Evolutionary conservation across 37 sponge, comb jelly and placozoan genomes (phyloP), one percentile per base, ranked within the genome.

Genomic region (Tethya wilhelma): DNA sequence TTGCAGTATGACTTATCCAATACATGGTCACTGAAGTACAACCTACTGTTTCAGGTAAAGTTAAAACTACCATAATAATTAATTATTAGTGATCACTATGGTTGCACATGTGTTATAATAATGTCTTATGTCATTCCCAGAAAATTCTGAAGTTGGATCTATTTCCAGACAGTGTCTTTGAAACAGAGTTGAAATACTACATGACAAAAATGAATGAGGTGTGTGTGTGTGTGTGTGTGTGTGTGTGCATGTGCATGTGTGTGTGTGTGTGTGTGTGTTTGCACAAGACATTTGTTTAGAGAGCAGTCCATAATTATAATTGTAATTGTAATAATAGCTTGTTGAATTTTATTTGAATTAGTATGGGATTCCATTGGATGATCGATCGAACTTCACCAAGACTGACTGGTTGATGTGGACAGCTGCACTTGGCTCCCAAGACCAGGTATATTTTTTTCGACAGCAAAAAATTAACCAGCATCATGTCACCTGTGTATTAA

Each of bases 381-480:
- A 77, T 44, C 77, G 87, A 25, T 37, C 67, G 20, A 60, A 67
- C 26, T 91, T 74, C 55, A 91, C 91, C 77, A 91, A 91, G 64
- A 43, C 83, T 64, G 91, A 91, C 62, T 91, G 91, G 91, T 29
- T 69, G 74, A 91, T 91, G 91, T 91, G 91, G 91, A 67, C 73
- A 4, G 91, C 91, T 63, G 87, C 91, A 31, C 78, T 91, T 79
- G 87, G 83, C 8, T 58, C 20, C 39, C 66, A 82, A 28, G 67
- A 75, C 23, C 82, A 80, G 73, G 78, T 85, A 72, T 53, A 28
- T 29, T n/a, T n/a, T n/a, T n/a, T n/a, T n/a, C n/a, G n/a, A n/a
- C n/a, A n/a, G n/a, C n/a, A n/a, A n/a, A n/a, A n/a, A n/a, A n/a
- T n/a, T n/a, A n/a, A n/a, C 25, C 6, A 60, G 63, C 12, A 31